Conservation (phyloP, 2,888 invertebrate species). For the Sympetrum striolatum region DNA sequence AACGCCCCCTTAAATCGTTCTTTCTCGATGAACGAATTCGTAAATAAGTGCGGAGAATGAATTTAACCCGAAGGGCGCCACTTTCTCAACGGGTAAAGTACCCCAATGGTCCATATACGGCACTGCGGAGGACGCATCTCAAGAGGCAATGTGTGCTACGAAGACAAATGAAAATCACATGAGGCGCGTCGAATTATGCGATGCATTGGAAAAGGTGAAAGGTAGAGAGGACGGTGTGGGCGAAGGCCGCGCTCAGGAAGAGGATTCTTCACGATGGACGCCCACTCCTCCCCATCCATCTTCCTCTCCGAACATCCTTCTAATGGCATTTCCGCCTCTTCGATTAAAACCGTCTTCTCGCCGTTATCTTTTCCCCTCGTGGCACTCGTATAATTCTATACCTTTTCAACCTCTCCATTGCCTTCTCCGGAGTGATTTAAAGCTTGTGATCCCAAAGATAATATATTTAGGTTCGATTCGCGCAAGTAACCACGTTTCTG, state of each 20-base stretch:
- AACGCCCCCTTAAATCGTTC: background rate
- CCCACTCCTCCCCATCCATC: background rate
- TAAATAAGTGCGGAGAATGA: background rate
- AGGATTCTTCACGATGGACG: background rate
- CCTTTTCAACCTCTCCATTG: too few species aligned
- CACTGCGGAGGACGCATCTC: background rate
- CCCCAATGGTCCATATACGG: background rate
- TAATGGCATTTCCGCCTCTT: conserved; percentile 20
- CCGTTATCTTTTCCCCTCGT: background rate
- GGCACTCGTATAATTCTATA: too few species aligned
- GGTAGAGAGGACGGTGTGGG: background rate
- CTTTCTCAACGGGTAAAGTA: background rate
- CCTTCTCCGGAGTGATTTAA: too few species aligned
- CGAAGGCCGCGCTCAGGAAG: background rate
- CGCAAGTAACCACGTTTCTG: background rate
- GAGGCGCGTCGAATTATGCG: background rate
- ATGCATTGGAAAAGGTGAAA: background rate
- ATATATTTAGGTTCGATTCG: background rate
- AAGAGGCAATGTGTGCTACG: background rate
- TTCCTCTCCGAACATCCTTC: background rate
- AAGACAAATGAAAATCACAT: background rate
- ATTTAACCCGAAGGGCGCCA: background rate
- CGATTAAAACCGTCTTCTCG: background rate
- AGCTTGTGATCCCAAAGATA: too few species aligned
- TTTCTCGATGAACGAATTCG: background rate